Evolutionary conservation across 1,140 invertebrate species (phyloP).

Genomic region (Drosophila ercepeae): DNA sequence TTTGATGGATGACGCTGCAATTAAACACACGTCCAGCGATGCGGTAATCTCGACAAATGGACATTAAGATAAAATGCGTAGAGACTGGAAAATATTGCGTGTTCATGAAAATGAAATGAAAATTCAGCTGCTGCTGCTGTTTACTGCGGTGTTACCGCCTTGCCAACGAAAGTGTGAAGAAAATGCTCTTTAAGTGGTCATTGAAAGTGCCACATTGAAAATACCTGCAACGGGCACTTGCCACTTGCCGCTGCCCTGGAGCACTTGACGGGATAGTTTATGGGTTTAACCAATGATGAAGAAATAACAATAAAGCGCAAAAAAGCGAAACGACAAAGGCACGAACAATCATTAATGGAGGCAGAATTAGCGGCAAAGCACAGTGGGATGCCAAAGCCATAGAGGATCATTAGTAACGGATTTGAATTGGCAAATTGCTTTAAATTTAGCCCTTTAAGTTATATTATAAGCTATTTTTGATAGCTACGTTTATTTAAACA

Average conservation of each 20-base stretch:
- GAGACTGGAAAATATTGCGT: slow-evolving; percentile 52
- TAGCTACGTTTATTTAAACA: not conserved
- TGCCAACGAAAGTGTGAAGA: slow-evolving; percentile 78
- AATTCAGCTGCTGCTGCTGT: slow-evolving; percentile 35
- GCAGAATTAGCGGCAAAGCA: slow-evolving; percentile 7
- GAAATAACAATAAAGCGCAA: slow-evolving; percentile 68
- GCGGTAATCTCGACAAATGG: slow-evolving; percentile 73
- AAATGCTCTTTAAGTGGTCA: slow-evolving; percentile 60
- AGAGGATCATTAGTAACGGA: slow-evolving; percentile 7
- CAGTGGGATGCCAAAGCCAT: slow-evolving; percentile 14
- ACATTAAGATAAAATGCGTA: slow-evolving; percentile 70
- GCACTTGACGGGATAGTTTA: slow-evolving; percentile 33
- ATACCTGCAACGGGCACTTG: slow-evolving; percentile 18
- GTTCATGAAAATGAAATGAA: slow-evolving; percentile 50
- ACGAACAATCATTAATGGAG: slow-evolving; percentile 34
- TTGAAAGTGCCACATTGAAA: slow-evolving; percentile 46
- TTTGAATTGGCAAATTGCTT: not conserved
- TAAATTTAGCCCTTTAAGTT: not conserved
- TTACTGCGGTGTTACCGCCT: slow-evolving; percentile 50
- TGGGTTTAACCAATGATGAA: slow-evolving; percentile 55
- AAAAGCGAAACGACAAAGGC: slow-evolving; percentile 53
- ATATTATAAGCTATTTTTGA: not conserved
- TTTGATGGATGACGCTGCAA: slow-evolving; percentile 75
- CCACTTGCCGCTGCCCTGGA: slow-evolving; percentile 33
- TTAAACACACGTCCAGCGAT: slow-evolving; percentile 66